phyloP scores from a whole-genome alignment of 1,140 invertebrate genomes.

The Saxidomus purpurata region DNA sequence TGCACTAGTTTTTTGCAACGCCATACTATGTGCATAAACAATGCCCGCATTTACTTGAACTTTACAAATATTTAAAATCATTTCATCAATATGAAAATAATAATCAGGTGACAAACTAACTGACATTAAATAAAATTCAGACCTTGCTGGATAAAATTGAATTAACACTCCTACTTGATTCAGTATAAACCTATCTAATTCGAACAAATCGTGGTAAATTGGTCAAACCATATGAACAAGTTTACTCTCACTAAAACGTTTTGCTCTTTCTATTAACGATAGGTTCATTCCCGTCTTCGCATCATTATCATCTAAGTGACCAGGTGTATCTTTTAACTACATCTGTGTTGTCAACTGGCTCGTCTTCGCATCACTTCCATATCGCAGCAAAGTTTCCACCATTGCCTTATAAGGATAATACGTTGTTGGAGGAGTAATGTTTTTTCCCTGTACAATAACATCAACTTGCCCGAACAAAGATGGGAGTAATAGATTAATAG shows the following conservation, averaged over 20 bases:
- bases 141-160: neutral
- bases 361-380: constrained; percentile 61
- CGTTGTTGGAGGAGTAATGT: constrained; percentile 24
- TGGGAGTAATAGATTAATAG: neutral
- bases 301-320: constrained; percentile 44
- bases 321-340: constrained; percentile 10
- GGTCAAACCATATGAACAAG: constrained; percentile 40
- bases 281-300: constrained; percentile 47
- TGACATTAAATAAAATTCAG: constrained; percentile 43
- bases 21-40: constrained; percentile 54
- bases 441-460: constrained; percentile 9
- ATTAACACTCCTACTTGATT: constrained; percentile 60
- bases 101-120: constrained; percentile 3
- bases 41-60: constrained; percentile 54
- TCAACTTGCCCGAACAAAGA: constrained; percentile 14
- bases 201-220: constrained; percentile 60
- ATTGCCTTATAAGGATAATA: constrained; percentile 67
- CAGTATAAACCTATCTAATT: constrained; percentile 61
- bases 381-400: constrained; percentile 60
- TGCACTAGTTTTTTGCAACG: constrained; percentile 36
- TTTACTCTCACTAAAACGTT: constrained; percentile 40
- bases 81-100: constrained; percentile 51
- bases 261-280: neutral
- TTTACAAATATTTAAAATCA: constrained; percentile 65
- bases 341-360: constrained; percentile 38